phyloP scores from a whole-genome alignment of 2,113 vertebrate species.

The Eolophus roseicapilla region DNA sequence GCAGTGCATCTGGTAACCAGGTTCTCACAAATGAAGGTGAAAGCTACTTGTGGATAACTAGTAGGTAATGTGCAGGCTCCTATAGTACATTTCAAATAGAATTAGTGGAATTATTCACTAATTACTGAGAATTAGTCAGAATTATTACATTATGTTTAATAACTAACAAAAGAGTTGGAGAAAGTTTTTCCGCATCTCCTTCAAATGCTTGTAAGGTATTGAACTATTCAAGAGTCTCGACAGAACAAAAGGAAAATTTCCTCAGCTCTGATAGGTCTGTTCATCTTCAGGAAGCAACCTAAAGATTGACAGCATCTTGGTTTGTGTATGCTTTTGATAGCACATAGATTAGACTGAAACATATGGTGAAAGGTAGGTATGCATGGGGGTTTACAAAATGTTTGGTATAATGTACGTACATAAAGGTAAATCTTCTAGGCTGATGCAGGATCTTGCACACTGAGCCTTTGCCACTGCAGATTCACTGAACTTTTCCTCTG shows the following conservation, averaged over 20 bases:
- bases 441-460: not conserved
- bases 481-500: not conserved
- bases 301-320: not conserved
- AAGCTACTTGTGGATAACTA: not conserved
- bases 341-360: not conserved
- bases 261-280: not conserved
- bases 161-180: not conserved
- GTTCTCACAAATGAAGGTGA: not conserved
- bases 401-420: not conserved
- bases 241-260: not conserved
- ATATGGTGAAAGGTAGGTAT: not conserved
- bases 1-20: not conserved
- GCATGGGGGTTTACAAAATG: not conserved
- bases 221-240: not conserved
- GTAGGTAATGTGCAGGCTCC: not conserved
- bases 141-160: not conserved
- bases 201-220: not conserved
- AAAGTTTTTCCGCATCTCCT: not conserved
- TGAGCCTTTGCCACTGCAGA: not conserved
- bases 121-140: not conserved
- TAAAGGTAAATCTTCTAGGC: not conserved
- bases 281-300: not conserved
- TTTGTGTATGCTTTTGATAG: not conserved
- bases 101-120: not conserved
- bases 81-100: not conserved